These are phyloP conservation scores for Phrixothrix hirtus DNA, from an alignment of 2,888 invertebrate species.

Conservation along the genomic window DNA sequence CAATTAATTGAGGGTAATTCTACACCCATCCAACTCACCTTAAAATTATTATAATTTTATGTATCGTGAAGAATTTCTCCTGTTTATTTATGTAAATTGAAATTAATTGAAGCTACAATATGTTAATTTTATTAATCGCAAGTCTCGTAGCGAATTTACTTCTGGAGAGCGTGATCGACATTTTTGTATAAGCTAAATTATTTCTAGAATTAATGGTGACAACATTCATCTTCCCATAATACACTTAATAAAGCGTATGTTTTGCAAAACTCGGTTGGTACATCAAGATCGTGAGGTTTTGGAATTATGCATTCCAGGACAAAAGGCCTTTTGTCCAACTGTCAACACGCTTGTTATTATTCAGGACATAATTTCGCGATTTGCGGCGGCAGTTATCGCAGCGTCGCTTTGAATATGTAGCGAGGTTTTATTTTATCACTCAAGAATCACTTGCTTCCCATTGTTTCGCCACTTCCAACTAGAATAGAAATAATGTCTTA, in stretches of 20 bases:
- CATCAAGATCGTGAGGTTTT: conserved; percentile 35
- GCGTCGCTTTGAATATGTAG: conserved; percentile 33
- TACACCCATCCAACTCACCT: conserved; percentile 18
- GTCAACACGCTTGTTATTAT: conserved; percentile 42
- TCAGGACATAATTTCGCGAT: conserved; percentile 44
- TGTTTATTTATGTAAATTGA: conserved; percentile 26
- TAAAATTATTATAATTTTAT: conserved; percentile 36
- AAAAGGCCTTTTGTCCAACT: conserved; percentile 40
- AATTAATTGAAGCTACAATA: conserved; percentile 17
- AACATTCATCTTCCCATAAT: too few species aligned
- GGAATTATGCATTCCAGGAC: conserved; percentile 38
- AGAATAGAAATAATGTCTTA: background rate
- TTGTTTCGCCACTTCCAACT: conserved; percentile 6
- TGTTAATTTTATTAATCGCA: conserved; percentile 9
- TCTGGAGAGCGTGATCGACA: too few species aligned
- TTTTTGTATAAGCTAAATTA: too few species aligned
- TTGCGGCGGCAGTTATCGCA: conserved; percentile 41
- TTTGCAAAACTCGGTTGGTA: conserved; percentile 35
- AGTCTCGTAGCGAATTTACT: too few species aligned
- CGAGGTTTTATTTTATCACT: conserved; percentile 35
- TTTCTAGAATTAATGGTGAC: too few species aligned
- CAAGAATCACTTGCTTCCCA: conserved; percentile 28
- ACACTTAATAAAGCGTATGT: too few species aligned
- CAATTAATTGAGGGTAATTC: conserved; percentile 38
- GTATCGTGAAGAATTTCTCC: conserved; percentile 20